Percentiles rank a stretch among this genome's conserved stretches.
Conservation (phyloP, 2,113 vertebrate genomes). For the Spilogale gracilis region DNA sequence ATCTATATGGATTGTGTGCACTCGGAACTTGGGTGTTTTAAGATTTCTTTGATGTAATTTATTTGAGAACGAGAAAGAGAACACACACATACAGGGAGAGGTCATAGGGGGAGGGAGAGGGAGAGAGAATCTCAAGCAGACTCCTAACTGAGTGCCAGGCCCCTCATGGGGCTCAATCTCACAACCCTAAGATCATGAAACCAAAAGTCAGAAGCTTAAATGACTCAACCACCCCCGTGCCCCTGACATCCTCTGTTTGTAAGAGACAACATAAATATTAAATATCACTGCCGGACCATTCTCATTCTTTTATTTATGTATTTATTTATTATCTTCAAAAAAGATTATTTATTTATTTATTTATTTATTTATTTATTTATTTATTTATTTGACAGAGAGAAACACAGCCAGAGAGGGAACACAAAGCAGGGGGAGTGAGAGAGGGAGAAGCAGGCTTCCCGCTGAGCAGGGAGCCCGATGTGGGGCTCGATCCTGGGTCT, state of each 20-base stretch:
- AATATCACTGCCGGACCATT: not conserved
- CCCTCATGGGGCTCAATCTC: not conserved
- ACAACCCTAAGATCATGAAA: not conserved
- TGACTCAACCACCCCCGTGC: not conserved
- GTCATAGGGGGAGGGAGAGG: not conserved
- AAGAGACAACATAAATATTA: not conserved
- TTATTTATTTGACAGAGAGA: no score
- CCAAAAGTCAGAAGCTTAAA: not conserved
- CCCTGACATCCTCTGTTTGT: not conserved
- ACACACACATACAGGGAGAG: rapidly evolving
- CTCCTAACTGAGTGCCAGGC: not conserved
- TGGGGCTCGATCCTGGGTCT: no score
- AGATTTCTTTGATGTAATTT: not conserved
- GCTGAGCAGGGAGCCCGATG: no score
- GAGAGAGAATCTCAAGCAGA: not conserved
- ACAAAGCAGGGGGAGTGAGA: no score
- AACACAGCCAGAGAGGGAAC: no score
- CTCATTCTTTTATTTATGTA: not conserved
- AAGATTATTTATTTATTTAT: not conserved
- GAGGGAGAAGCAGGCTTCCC: no score
- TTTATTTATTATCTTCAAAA: no score
- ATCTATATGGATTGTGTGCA: not conserved
- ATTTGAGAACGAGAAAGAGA: not conserved
- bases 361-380: not conserved
- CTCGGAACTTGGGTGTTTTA: not conserved